Conservation (phyloP, 2,113 vertebrate species). For the Maylandia zebra region DNA sequence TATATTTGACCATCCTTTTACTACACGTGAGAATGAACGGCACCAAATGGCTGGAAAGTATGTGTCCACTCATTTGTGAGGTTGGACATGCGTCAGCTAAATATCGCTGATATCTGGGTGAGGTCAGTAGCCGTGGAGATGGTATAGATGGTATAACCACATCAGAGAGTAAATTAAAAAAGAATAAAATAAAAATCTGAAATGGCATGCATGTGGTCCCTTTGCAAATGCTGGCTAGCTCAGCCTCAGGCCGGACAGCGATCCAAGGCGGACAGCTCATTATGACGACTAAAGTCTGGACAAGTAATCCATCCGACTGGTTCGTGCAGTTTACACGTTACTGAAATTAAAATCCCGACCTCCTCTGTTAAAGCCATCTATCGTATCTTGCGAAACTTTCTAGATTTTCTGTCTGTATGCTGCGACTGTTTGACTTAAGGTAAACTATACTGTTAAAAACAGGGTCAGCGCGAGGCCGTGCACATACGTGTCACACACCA, state of each 20-base stretch:
- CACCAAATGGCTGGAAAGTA: not conserved
- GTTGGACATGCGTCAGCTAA: not conserved
- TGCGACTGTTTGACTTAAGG: conserved; percentile 17
- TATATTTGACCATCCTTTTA: not conserved
- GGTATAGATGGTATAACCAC: not conserved
- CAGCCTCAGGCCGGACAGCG: not conserved
- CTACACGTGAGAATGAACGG: not conserved
- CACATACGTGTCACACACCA: conserved; percentile 48
- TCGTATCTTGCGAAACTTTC: not conserved
- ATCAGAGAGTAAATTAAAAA: not conserved
- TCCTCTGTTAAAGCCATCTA: not conserved
- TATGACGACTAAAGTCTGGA: conserved; percentile 8
- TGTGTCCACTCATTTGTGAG: not conserved
- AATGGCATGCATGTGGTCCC: not conserved
- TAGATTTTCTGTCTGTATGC: not conserved
- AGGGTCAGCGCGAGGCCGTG: conserved; percentile 13
- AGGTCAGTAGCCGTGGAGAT: not conserved
- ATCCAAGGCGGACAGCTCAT: conserved; percentile 18
- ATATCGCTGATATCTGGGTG: not conserved
- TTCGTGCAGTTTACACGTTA: not conserved
- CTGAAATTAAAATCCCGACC: not conserved
- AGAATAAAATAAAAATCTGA: not conserved
- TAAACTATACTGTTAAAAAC: not conserved
- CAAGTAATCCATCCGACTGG: not conserved
- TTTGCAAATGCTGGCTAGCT: not conserved